Conservation (phyloP, 1,140 invertebrate genomes). For the Macrobrachium nipponense region DNA sequence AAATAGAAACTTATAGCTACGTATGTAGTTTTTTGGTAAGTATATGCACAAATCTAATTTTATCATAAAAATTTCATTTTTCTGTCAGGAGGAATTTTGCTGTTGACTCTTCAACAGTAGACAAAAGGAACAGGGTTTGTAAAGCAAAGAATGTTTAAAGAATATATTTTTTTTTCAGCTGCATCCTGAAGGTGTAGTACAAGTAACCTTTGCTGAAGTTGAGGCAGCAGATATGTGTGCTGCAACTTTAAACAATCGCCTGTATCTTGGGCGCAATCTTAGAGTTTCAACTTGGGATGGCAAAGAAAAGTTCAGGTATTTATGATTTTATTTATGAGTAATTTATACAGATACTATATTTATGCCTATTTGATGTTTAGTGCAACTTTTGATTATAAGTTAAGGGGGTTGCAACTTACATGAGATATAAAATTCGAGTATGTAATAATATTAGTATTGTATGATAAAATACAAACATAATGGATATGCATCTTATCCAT, state of each 20-base stretch:
- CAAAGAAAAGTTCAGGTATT: slow-evolving; percentile 89
- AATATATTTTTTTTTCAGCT: slow-evolving; percentile 73
- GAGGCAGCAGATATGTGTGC: slow-evolving; percentile 94
- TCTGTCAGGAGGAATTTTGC: background rate
- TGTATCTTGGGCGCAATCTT: slow-evolving; percentile 88
- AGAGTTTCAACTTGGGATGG: slow-evolving; percentile 95
- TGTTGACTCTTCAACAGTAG: too few relatives aligned
- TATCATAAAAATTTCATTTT: background rate
- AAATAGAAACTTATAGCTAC: too few relatives aligned
- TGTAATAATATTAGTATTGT: too few relatives aligned
- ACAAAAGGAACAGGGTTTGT: background rate
- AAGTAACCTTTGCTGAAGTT: slow-evolving; percentile 89
- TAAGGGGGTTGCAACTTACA: too few relatives aligned
- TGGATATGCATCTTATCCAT: too few relatives aligned
- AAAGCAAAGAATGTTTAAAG: background rate
- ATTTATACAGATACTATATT: too few relatives aligned
- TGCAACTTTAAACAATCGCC: slow-evolving; percentile 88
- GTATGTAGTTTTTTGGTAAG: too few relatives aligned
- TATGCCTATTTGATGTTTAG: too few relatives aligned
- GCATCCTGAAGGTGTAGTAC: slow-evolving; percentile 93
- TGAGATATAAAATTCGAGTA: too few relatives aligned
- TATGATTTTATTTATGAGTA: slow-evolving; percentile 18
- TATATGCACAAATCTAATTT: too few relatives aligned
- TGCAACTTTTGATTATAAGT: too few relatives aligned
- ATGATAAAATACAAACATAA: too few relatives aligned